phyloP scores from a whole-genome alignment of 2,888 invertebrate species.

The Leptopilina syphax region DNA sequence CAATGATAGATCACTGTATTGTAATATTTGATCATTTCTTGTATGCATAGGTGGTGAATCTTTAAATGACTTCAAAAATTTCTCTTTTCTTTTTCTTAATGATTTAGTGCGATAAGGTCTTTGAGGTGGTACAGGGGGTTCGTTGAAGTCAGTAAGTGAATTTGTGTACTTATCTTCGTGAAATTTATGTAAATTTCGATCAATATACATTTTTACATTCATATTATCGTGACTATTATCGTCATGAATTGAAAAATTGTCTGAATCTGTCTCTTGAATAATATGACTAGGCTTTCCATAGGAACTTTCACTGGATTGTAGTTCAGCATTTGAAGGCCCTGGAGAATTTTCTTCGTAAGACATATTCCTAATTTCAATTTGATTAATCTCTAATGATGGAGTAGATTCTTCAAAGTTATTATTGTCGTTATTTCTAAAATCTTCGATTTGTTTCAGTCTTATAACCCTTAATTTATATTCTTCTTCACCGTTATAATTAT shows the following conservation, averaged over 20 bases:
- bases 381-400: conserved; percentile 69
- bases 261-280: conserved; percentile 91
- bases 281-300: conserved; percentile 80
- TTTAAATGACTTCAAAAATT: conserved; percentile 62
- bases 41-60: conserved; percentile 77
- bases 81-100: conserved; percentile 66
- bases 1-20: conserved; percentile 65
- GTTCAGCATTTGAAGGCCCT: conserved; percentile 76
- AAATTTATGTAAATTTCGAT: conserved; percentile 88
- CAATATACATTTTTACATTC: conserved; percentile 86
- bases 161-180: conserved; percentile 83
- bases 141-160: conserved; percentile 79
- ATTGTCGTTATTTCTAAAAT: conserved; percentile 52
- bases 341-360: conserved; percentile 63
- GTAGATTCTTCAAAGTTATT: conserved; percentile 55
- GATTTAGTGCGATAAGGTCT: conserved; percentile 68
- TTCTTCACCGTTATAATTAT: conserved; percentile 49
- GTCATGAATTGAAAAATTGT: conserved; percentile 91
- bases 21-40: conserved; percentile 70
- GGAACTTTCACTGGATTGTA: conserved; percentile 82
- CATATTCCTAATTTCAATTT: conserved; percentile 47
- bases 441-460: conserved; percentile 53
- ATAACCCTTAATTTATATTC: conserved; percentile 48
- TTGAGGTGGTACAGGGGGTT: conserved; percentile 66
- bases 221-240: conserved; percentile 91